Base-by-base conservation (phyloP, 2,113 vertebrate genomes). In the Hippocampus mohnikei region DNA sequence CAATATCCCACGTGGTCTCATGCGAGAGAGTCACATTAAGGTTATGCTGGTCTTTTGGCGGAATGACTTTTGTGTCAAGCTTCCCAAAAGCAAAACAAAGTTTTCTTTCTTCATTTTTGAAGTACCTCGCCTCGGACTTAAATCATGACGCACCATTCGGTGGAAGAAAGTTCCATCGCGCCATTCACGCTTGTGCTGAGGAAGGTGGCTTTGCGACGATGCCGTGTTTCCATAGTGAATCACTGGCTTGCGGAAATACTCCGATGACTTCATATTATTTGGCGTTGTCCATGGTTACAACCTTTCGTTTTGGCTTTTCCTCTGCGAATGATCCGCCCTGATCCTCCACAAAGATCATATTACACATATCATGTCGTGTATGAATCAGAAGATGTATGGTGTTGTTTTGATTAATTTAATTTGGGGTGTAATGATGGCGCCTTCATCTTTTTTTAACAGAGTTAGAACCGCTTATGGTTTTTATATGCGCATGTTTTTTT, bases 161-260 rank as follows among this genome's bases (percentile, higher is more conserved):
- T 72, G 50, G 69, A 48, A 4, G 66, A 60, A 67, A 33, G 67
- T 67, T 71, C 56, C 77, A 33, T 63, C 73, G 77, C 84, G 68
- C 50, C 72, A 69, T 79, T 82, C 71, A 77, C 67, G 66, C 58
- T 70, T 42, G 76, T 77, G 21, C 23, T 72, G 66, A 52, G 52
- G 68, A 69, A 72, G 77, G 72, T 74, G 50, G 69, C 73, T 80
- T 70, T 60, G 67, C 68, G 73, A 75, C 78, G 71, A 79, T 73
- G 46, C 72, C 72, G 82, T 40, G 62, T 89, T 91, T 85, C 83
- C 86, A 86, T 79, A 79, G 84, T 91, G 87, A 91, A 84, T 76
- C 79, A 81, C 62, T 1, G 76, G 70, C 81, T 79, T n/a, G 29
- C 67, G 78, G 76, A 84, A 72, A 85, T 76, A 81, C 55, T 59